Conservation (phyloP, 2,113 vertebrate genomes). For the Brienomyrus longianalis region DNA sequence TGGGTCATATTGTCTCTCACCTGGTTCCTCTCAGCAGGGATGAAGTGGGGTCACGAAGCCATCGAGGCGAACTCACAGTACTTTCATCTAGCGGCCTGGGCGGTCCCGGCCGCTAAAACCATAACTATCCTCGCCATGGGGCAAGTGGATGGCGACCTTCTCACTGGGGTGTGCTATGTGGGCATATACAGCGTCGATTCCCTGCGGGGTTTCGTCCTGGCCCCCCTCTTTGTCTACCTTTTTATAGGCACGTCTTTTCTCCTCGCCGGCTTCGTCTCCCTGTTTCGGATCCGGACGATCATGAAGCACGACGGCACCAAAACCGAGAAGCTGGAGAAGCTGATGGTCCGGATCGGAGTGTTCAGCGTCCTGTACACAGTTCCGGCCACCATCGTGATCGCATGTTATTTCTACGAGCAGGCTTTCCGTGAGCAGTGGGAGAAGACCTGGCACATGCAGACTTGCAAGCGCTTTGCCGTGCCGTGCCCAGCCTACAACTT, state of each 20-base stretch:
- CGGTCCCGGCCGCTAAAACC: conserved; percentile 81
- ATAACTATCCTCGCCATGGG: conserved; percentile 80
- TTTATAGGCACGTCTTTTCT: conserved; percentile 83
- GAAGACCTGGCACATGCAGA: conserved; percentile 79
- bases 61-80: conserved; percentile 82
- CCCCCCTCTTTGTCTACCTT: conserved; percentile 80
- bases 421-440: conserved; percentile 82
- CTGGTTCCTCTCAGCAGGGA: conserved; percentile 87
- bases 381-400: conserved; percentile 76
- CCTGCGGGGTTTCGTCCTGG: conserved; percentile 78
- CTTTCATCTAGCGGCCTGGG: conserved; percentile 90
- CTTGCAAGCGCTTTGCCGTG: conserved; percentile 75
- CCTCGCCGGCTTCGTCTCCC: conserved; percentile 81
- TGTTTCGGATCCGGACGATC: conserved; percentile 83
- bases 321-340: conserved; percentile 82
- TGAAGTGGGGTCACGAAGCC: conserved; percentile 91
- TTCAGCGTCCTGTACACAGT: conserved; percentile 81
- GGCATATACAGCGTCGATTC: conserved; percentile 78
- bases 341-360: conserved; percentile 85
- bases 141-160: conserved; percentile 81
- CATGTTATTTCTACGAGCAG: conserved; percentile 87
- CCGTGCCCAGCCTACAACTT: conserved; percentile 72
- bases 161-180: conserved; percentile 87
- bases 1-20: conserved; percentile 87
- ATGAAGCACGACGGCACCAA: conserved; percentile 89